Evolutionary conservation across 2,113 vertebrate genomes (phyloP).

Genomic region (Ageneiosus marmoratus): DNA sequence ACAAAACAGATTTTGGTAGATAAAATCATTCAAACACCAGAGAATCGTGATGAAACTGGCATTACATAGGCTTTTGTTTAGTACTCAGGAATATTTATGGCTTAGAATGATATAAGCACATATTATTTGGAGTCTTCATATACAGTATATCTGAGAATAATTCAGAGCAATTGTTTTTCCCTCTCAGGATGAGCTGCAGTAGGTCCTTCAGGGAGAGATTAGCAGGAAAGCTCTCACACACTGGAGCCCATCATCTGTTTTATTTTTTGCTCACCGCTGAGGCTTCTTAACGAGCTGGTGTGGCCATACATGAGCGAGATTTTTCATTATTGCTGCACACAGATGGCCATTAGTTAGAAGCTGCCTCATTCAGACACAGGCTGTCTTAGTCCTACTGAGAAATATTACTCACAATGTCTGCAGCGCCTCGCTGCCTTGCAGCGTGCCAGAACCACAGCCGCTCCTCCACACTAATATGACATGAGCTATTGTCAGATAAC

Average conservation of each 20-base stretch:
- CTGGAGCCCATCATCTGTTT: constrained; percentile 53
- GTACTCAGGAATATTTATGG: not conserved
- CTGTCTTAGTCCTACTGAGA: constrained; percentile 53
- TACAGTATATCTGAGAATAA: constrained; percentile 41
- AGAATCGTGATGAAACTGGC: not conserved
- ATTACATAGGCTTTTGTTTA: not conserved
- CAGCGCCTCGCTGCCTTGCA: constrained; percentile 41
- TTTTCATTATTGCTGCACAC: constrained; percentile 59
- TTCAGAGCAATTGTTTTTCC: constrained; percentile 32
- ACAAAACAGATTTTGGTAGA: not conserved
- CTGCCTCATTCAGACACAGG: constrained; percentile 50
- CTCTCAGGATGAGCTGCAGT: constrained; percentile 40
- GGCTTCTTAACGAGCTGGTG: constrained; percentile 49
- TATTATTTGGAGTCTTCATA: not conserved
- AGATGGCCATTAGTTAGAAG: constrained; percentile 58
- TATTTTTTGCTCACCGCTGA: constrained; percentile 46
- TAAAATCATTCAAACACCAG: not conserved
- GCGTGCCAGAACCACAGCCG: constrained; percentile 37
- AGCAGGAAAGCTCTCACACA: constrained; percentile 48
- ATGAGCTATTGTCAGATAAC: constrained; percentile 35
- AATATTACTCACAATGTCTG: constrained; percentile 47
- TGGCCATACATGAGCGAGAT: constrained; percentile 56
- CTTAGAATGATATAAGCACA: constrained; percentile 15
- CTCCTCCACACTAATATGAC: constrained; percentile 28
- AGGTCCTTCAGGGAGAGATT: constrained; percentile 56